Evolutionary conservation across 2,888 invertebrate genomes (phyloP).

Genomic region (Teinopalpus imperialis): DNA sequence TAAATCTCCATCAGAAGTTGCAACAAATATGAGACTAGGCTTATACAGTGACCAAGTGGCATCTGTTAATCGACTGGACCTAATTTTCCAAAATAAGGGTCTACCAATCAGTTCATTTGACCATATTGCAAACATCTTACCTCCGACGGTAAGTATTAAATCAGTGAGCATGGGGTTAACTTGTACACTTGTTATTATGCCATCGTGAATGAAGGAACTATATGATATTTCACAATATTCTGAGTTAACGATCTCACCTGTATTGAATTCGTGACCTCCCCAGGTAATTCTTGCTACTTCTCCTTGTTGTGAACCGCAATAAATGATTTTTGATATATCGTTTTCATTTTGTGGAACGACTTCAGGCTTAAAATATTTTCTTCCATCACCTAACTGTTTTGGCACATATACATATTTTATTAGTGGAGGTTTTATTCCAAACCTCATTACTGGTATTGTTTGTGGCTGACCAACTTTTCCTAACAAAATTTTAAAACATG

Average conservation of each 20-base stretch:
- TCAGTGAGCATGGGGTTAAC: constrained; percentile 84
- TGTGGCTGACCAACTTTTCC: constrained; percentile 66
- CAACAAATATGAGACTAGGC: constrained; percentile 86
- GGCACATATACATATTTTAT: constrained; percentile 57
- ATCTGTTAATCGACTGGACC: constrained; percentile 81
- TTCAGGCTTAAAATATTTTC: constrained; percentile 66
- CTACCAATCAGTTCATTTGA: constrained; percentile 82
- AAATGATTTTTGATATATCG: constrained; percentile 53
- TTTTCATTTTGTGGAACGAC: constrained; percentile 50
- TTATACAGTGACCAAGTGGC: constrained; percentile 89
- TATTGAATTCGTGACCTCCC: constrained; percentile 86
- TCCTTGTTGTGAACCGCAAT: constrained; percentile 69
- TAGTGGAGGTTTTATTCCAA: constrained; percentile 57
- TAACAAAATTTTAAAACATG: constrained; percentile 81
- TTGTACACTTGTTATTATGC: constrained; percentile 82
- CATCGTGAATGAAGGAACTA: constrained; percentile 85
- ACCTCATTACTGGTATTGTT: constrained; percentile 64
- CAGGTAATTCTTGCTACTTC: constrained; percentile 76
- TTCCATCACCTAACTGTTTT: constrained; percentile 50
- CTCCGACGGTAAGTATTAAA: constrained; percentile 87
- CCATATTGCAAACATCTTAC: constrained; percentile 89
- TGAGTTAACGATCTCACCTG: constrained; percentile 82
- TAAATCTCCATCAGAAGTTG: constrained; percentile 87
- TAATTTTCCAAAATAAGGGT: constrained; percentile 86
- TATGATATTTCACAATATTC: constrained; percentile 76